phyloP scores from a whole-genome alignment of 2,797 vertebrate genomes.

The Lophius americanus region DNA sequence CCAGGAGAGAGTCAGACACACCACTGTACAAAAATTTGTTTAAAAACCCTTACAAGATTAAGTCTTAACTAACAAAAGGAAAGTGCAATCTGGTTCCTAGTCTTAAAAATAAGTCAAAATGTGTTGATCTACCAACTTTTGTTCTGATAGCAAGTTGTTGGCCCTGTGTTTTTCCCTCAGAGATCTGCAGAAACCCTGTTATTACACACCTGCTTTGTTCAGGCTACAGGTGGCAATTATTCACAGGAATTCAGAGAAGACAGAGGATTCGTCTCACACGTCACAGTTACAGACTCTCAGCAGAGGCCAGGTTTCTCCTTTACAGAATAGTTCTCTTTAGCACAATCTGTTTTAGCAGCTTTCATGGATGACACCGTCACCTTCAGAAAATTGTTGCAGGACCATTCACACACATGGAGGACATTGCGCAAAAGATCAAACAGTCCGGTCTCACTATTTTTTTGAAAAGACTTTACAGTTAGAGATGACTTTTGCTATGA shows the following conservation, averaged over 20 bases:
- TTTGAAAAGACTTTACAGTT: slow-evolving; percentile 13
- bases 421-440: slow-evolving; percentile 29
- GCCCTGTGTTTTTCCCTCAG: not conserved
- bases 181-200: not conserved
- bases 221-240: not conserved
- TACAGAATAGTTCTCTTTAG: slow-evolving; percentile 4
- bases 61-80: no score
- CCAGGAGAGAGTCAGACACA: no score
- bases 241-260: not conserved
- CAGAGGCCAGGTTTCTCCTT: slow-evolving; percentile 5
- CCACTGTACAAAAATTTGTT: no score
- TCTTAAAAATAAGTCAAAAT: not conserved
- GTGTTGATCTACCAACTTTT: not conserved
- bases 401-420: slow-evolving; percentile 21
- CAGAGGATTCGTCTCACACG: not conserved
- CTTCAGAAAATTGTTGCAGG: slow-evolving; percentile 10
- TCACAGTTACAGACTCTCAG: not conserved
- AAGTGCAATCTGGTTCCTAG: no score
- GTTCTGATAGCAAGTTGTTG: not conserved
- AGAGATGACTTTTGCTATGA: slow-evolving; percentile 10
- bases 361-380: slow-evolving; percentile 3
- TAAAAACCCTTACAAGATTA: no score
- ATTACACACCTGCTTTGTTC: not conserved
- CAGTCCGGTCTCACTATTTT: slow-evolving; percentile 14
- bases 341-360: slow-evolving; percentile 26